Evolutionary conservation across 2,113 vertebrate species (phyloP), one percentile per base, ranked within the genome.

Genomic region (Leuciscus idus): DNA sequence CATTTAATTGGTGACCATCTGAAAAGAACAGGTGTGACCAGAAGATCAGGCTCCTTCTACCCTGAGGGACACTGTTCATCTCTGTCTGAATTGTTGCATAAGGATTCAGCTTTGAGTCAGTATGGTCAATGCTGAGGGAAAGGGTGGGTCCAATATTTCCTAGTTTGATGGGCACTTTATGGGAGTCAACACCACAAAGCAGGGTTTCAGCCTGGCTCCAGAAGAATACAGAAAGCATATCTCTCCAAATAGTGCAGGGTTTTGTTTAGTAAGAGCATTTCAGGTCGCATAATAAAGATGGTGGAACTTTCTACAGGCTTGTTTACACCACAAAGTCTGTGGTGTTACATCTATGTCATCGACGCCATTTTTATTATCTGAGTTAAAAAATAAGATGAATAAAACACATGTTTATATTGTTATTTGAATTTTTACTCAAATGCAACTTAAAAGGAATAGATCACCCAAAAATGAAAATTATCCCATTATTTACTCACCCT

Each of bases 81-180:
- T 0, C 33, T 5, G 57, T 55, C 10, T 64, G 52, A 59, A 73
- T 21, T 7, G 28, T 68, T 52, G 46, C 61, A 26, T 61, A 43
- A 11, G 12, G 33, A 66, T 80, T 81, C 59, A 88, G 19, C 50
- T 75, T 68, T 30, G 57, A 75, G 15, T 68, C 46, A 43, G 76
- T 85, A 46, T 55, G 52, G 55, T 86, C 81, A 55, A 77, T 68
- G 68, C 21, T 75, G 15, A 39, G n/a, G n/a, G 83, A 74, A n/a
- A 66, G 52, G 15, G 33, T 57, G 1, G 4, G 19, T 13, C 73
- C 68, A 33, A 61, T 17, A 19, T 52, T 72, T 55, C 43, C 46
- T 33, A n/a, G 48, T 77, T 85, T 89, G 43, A 50, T 75, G 46
- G 52, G 61, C 80, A 79, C 28, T 81, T 26, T 6, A 28, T 57